Evolutionary conservation across 2,888 invertebrate species (phyloP).

Genomic region (Acleris laterana): DNA sequence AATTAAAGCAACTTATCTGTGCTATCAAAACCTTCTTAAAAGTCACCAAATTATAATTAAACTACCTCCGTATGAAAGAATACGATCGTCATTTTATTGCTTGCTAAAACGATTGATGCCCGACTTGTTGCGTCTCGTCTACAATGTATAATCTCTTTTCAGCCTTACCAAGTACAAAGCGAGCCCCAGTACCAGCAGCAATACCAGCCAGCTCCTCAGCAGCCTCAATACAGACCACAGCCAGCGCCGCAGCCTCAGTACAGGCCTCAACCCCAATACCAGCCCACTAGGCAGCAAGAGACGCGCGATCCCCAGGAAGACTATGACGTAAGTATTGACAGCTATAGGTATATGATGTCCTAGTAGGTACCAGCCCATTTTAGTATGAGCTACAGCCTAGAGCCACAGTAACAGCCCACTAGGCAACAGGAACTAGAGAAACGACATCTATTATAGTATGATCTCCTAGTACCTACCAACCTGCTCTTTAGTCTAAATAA

Average conservation of each 20-base stretch:
- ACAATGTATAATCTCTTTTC: conserved; percentile 33
- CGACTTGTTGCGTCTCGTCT: neutral
- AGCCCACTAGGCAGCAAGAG: conserved; percentile 42
- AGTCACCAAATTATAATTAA: no score
- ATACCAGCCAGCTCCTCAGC: conserved; percentile 60
- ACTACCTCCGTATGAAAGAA: no score
- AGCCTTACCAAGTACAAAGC: conserved; percentile 68
- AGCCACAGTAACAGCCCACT: no score
- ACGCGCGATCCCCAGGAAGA: conserved; percentile 51
- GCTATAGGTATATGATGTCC: no score
- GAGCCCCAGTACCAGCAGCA: conserved; percentile 66
- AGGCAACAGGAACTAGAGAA: no score
- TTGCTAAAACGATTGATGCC: no score
- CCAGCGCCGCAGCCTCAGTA: conserved; percentile 50
- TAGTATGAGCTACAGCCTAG: no score
- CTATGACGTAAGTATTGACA: conserved; percentile 1
- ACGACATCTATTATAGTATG: no score
- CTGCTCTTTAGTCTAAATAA: conserved; percentile 57
- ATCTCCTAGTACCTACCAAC: conserved; percentile 48
- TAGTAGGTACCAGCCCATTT: no score
- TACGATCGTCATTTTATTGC: no score
- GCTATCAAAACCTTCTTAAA: no score
- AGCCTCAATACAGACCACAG: conserved; percentile 53
- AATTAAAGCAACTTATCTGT: no score
- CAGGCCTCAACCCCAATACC: conserved; percentile 53